Base-by-base conservation (phyloP, 2,888 invertebrate genomes). In the Tenthredo notha region DNA sequence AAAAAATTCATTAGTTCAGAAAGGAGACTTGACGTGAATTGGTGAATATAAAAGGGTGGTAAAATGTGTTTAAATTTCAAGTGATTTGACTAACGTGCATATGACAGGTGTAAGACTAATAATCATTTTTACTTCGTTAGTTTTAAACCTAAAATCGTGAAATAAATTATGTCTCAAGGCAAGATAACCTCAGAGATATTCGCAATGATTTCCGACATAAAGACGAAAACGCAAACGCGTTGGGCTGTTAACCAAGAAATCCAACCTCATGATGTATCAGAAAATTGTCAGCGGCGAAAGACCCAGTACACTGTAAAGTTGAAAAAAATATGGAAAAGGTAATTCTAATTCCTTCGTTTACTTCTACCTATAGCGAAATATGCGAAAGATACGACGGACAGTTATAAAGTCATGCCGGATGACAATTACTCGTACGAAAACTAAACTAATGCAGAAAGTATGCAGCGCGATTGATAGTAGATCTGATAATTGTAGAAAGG, bases 401-500 rank as follows among this genome's bases (percentile, higher is more conserved):
- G n/a, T 50, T 6, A n/a, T 50, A n/a, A n/a, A 54, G n/a, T n/a
- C n/a, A 54, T 54, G 7, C 54, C 54, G 18, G 54, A n/a, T 54
- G 54, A n/a, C 3, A 6, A 54, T n/a, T 6, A 7, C 54, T 54
- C n/a, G 54, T 54, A 6, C 1, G 54, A n/a, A 54, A 54, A n/a
- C 6, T 6, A 7, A n/a, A 1, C 7, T 0, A 61, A 61, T 61
- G 67, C 18, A 1, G 15, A 67, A 67, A 33, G 33, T 33, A 33
- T 1, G 18, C 15, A 12, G 33, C 33, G 18, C 6, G 12, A 25
- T 2, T 10, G 29, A 33, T 67, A n/a, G 33, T 2, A 12, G 33
- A 18, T 40, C n/a, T 74, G 10, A 74, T n/a, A 21, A 87, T 87
- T 85, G 86, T 84, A 85, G 80, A 83, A 85, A 86, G n/a, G 40